A percentile compares a stretch with the other conserved stretches of the same genome.
These are phyloP conservation scores for Parnassius apollo DNA, from an alignment of 2,888 invertebrate species.

Conservation along the genomic window DNA sequence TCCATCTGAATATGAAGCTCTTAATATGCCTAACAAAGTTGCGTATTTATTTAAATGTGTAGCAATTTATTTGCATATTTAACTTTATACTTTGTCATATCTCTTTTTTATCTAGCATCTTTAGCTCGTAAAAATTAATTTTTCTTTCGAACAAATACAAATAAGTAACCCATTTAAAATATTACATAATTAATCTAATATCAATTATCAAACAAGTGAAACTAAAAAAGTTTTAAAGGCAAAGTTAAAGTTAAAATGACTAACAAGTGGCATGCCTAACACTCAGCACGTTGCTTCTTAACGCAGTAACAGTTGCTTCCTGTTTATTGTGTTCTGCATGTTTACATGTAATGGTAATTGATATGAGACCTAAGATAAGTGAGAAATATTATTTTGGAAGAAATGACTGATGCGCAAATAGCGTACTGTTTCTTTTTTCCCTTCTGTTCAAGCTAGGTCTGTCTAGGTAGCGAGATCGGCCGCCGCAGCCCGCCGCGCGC, in stretches of 20 bases:
- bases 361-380: slow-evolving; percentile 25
- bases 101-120: no score
- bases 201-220: neutral
- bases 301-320: slow-evolving; percentile 25
- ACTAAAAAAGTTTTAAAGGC: neutral
- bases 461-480: slow-evolving; percentile 75
- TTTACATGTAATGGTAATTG: slow-evolving; percentile 22
- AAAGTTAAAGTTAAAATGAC: slow-evolving; percentile 5
- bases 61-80: neutral
- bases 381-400: slow-evolving; percentile 54
- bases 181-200: no score
- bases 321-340: slow-evolving; percentile 22
- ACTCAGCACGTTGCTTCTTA: slow-evolving; percentile 17
- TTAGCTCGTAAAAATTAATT: no score
- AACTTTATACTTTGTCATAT: neutral
- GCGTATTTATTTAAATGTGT: neutral
- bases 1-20: neutral
- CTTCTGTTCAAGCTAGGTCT: slow-evolving; percentile 82
- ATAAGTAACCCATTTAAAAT: no score
- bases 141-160: no score
- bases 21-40: neutral
- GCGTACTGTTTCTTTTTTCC: slow-evolving; percentile 77
- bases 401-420: slow-evolving; percentile 78
- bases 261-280: neutral
- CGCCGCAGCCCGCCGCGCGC: slow-evolving; percentile 62